Evolutionary conservation across 2,888 invertebrate genomes (phyloP).

Genomic region (Sympetrum striolatum): DNA sequence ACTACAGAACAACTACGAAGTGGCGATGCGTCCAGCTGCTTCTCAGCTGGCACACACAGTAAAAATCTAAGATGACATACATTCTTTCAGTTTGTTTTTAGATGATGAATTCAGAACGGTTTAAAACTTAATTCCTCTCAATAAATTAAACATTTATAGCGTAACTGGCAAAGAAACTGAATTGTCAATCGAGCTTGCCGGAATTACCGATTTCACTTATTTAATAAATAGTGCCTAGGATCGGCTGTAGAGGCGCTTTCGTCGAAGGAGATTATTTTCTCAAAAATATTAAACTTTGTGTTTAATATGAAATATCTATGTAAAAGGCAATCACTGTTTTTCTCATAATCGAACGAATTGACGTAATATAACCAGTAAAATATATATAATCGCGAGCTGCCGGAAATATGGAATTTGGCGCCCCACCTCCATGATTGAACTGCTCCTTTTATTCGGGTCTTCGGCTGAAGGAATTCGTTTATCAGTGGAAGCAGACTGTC

Average conservation of each 20-base stretch:
- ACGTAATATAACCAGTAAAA: background rate
- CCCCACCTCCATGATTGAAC: slow-evolving; percentile 40
- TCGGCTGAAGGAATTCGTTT: slow-evolving; percentile 38
- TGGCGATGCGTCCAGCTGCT: too few species aligned
- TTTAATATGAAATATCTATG: background rate
- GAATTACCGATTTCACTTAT: too few species aligned
- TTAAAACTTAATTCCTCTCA: too few species aligned
- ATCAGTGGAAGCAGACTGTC: slow-evolving; percentile 22
- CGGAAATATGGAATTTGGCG: slow-evolving; percentile 41
- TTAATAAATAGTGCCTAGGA: too few species aligned
- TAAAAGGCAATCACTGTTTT: background rate
- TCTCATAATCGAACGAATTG: background rate
- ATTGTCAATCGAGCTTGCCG: too few species aligned
- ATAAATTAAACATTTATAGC: too few species aligned
- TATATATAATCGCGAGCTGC: background rate
- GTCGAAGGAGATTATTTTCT: background rate
- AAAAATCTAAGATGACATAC: too few species aligned
- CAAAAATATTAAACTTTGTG: background rate
- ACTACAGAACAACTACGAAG: too few species aligned
- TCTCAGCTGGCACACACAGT: too few species aligned
- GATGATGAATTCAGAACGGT: too few species aligned
- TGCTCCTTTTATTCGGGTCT: slow-evolving; percentile 35
- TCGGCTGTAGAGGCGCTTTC: background rate
- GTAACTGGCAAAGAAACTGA: too few species aligned
- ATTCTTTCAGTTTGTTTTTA: too few species aligned